These are phyloP conservation scores for Drosophila quasianomalipes DNA, from an alignment of 2,888 invertebrate species.

Conservation along the genomic window DNA sequence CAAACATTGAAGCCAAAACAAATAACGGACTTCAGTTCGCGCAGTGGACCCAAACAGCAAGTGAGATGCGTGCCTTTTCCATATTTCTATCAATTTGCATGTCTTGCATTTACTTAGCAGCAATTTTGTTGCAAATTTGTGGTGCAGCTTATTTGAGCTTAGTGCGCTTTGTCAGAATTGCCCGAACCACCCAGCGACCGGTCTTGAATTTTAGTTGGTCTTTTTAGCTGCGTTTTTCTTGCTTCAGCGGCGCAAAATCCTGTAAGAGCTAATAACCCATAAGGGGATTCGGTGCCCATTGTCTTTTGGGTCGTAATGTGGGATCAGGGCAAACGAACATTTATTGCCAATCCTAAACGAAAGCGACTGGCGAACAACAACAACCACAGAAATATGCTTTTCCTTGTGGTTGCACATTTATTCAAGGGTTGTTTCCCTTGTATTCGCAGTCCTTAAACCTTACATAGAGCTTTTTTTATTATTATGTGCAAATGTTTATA, in stretches of 20 bases:
- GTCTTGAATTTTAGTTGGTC: constrained; percentile 9
- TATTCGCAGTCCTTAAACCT: constrained; percentile 13
- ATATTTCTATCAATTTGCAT: constrained; percentile 66
- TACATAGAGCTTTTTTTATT: constrained; percentile 16
- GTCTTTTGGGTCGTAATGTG: constrained; percentile 80
- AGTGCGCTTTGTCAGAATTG: constrained; percentile 27
- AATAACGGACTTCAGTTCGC: constrained; percentile 83
- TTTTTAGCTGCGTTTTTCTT: constrained; percentile 9
- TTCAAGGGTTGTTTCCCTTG: constrained; percentile 26
- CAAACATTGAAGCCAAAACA: constrained; percentile 89
- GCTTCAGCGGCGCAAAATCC: constrained; percentile 61
- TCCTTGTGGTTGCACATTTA: constrained; percentile 18
- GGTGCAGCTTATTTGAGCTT: constrained; percentile 43
- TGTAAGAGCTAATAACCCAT: constrained; percentile 80
- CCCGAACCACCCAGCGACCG: constrained; percentile 18
- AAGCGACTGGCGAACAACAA: constrained; percentile 51
- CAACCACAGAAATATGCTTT: constrained; percentile 19
- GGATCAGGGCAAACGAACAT: constrained; percentile 83
- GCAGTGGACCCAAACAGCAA: constrained; percentile 82
- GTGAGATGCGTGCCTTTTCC: constrained; percentile 56
- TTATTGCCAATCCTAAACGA: constrained; percentile 75
- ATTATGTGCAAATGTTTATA: neutral
- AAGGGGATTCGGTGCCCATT: constrained; percentile 83
- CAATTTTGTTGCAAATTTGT: constrained; percentile 76
- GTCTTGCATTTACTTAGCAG: constrained; percentile 81